Conservation (phyloP, 2,797 vertebrate genomes). For the Delichon dasypus region DNA sequence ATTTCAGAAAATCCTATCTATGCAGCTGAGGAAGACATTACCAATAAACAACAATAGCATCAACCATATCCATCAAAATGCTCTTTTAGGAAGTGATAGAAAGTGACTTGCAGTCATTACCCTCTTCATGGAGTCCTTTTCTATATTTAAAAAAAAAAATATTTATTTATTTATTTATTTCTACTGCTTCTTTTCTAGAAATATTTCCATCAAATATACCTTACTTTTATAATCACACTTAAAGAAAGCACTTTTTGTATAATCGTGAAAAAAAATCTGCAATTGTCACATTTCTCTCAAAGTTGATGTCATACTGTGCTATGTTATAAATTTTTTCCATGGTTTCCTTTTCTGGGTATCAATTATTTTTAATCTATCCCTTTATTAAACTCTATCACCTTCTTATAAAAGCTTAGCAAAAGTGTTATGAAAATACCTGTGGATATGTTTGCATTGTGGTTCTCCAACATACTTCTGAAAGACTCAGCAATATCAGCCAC, state of each 20-base stretch:
- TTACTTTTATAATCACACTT: not conserved
- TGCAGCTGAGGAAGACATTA: not conserved
- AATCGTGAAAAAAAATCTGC: not conserved
- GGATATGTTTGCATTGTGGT: not conserved
- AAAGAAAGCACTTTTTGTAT: not conserved
- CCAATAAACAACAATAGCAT: not conserved
- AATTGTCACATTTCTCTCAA: not conserved
- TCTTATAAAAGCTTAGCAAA: not conserved
- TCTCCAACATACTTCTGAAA: not conserved
- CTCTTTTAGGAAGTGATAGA: not conserved
- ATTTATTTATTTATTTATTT: not conserved
- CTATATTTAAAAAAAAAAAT: not conserved
- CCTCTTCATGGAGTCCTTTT: not conserved
- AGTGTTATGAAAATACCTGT: not conserved
- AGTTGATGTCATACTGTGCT: not conserved
- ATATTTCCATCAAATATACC: not conserved
- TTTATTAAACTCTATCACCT: not conserved
- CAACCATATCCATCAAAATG: not conserved
- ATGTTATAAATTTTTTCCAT: not conserved
- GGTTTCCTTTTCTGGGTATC: not conserved
- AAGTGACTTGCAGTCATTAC: not conserved
- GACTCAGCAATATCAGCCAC: not conserved
- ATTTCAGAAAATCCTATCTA: not conserved
- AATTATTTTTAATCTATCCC: not conserved
- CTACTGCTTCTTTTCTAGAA: not conserved